These are phyloP conservation scores for Rattus rattus DNA, from an alignment of 2,113 vertebrate species.

Conservation along the genomic window DNA sequence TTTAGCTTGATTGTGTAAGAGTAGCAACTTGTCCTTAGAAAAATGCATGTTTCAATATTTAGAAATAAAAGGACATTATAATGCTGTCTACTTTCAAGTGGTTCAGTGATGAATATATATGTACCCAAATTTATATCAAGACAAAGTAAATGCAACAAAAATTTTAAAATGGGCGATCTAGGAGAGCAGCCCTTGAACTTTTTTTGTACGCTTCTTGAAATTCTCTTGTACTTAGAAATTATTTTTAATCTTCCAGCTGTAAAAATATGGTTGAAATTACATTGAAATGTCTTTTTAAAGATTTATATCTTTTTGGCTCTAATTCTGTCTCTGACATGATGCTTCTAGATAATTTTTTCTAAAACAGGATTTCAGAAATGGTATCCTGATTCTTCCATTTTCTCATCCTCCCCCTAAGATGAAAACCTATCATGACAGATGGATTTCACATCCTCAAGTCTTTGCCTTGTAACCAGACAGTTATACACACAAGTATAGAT, in stretches of 20 bases:
- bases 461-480: background rate
- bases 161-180: background rate
- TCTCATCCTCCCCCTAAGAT: background rate
- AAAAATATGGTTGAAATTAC: background rate
- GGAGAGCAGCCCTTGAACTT: background rate
- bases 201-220: conserved; percentile 29
- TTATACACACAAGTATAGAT: background rate
- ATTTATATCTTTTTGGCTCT: background rate
- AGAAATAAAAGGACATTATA: conserved; percentile 13
- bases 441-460: background rate
- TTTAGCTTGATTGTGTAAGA: background rate
- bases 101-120: background rate
- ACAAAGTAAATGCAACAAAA: conserved; percentile 14
- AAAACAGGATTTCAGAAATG: conserved; percentile 28
- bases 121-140: background rate
- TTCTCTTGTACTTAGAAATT: background rate
- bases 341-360: background rate
- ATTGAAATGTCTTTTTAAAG: background rate
- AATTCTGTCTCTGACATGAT: conserved; percentile 41
- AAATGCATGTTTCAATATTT: conserved; percentile 22
- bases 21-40: background rate
- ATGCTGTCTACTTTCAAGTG: background rate
- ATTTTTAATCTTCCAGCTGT: background rate
- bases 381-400: background rate
- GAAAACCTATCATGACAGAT: background rate